Evolutionary conservation across 2,113 vertebrate genomes (phyloP).

Genomic region (Phycodurus eques): DNA sequence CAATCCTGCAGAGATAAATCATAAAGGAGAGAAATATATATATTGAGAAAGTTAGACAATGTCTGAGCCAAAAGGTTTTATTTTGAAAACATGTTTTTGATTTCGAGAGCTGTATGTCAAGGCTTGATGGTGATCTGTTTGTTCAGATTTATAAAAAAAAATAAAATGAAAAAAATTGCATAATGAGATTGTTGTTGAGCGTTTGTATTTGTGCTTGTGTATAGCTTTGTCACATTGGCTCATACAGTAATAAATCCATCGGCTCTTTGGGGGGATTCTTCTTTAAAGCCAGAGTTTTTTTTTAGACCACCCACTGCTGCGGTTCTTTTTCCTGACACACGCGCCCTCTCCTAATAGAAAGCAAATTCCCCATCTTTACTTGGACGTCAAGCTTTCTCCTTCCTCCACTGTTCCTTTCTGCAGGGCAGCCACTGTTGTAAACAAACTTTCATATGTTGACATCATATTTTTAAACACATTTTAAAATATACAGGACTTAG

Average conservation of each 20-base stretch:
- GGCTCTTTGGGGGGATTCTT: constrained; percentile 64
- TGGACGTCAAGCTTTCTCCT: constrained; percentile 36
- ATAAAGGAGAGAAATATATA: constrained; percentile 38
- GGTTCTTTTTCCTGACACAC: constrained; percentile 47
- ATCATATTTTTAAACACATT: constrained; percentile 47
- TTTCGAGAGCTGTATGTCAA: constrained; percentile 34
- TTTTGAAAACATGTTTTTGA: constrained; percentile 14
- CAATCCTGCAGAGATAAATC: constrained; percentile 51
- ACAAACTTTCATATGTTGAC: constrained; percentile 51
- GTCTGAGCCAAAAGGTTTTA: constrained; percentile 13
- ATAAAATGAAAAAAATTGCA: constrained; percentile 36
- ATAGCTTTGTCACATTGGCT: constrained; percentile 47
- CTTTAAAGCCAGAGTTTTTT: constrained; percentile 43
- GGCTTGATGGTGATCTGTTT: constrained; percentile 18
- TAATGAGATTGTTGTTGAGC: constrained; percentile 43
- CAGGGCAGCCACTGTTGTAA: constrained; percentile 47
- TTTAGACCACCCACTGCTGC: constrained; percentile 66
- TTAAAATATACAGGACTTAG: constrained; percentile 23
- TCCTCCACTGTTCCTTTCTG: constrained; percentile 33
- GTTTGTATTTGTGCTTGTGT: constrained; percentile 41
- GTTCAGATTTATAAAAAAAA: constrained; percentile 43
- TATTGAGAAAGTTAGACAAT: constrained; percentile 21
- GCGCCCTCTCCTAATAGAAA: constrained; percentile 55
- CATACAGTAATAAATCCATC: constrained; percentile 61
- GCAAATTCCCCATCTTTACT: constrained; percentile 58